Percentiles rank a stretch among this genome's conserved stretches.
These are phyloP conservation scores for Drosophila arizonae DNA, from an alignment of 1,140 invertebrate genomes.

Conservation along the genomic window DNA sequence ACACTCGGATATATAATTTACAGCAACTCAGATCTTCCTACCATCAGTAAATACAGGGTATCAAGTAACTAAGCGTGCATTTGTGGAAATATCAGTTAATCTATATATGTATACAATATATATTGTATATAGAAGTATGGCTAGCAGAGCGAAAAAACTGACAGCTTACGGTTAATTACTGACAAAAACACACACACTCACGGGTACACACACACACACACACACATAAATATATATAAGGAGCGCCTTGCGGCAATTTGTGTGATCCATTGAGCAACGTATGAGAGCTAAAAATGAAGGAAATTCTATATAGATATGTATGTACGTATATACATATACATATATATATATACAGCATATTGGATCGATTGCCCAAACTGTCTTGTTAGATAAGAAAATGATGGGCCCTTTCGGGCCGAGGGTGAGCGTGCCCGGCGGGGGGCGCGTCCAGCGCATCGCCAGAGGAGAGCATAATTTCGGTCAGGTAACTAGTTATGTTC, in stretches of 20 bases:
- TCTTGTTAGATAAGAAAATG: slow-evolving; percentile 80
- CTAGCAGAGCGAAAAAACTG: slow-evolving; percentile 74
- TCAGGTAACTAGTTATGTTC: slow-evolving; percentile 74
- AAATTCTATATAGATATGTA: neutral
- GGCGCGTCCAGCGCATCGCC: slow-evolving; percentile 12
- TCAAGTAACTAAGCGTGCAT: slow-evolving; percentile 35
- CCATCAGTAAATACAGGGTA: neutral
- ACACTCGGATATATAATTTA: too few species aligned
- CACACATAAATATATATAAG: neutral
- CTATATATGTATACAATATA: slow-evolving; percentile 39
- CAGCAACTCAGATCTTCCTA: too few species aligned
- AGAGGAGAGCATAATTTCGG: slow-evolving; percentile 56
- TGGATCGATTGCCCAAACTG: slow-evolving; percentile 70
- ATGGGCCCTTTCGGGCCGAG: slow-evolving; percentile 42
- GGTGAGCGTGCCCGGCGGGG: slow-evolving; percentile 46
- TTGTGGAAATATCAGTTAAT: slow-evolving; percentile 57
- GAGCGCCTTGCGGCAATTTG: slow-evolving; percentile 67
- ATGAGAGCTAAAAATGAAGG: slow-evolving; percentile 3
- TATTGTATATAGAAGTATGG: slow-evolving; percentile 22
- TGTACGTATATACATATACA: too few species aligned
- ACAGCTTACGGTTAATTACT: slow-evolving; percentile 82
- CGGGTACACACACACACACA: slow-evolving; percentile 40
- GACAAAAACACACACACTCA: slow-evolving; percentile 55
- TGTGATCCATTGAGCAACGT: slow-evolving; percentile 78
- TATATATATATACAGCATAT: neutral